Evolutionary conservation across 2,888 invertebrate genomes (phyloP).

Genomic region (Palloptera scutellata): DNA sequence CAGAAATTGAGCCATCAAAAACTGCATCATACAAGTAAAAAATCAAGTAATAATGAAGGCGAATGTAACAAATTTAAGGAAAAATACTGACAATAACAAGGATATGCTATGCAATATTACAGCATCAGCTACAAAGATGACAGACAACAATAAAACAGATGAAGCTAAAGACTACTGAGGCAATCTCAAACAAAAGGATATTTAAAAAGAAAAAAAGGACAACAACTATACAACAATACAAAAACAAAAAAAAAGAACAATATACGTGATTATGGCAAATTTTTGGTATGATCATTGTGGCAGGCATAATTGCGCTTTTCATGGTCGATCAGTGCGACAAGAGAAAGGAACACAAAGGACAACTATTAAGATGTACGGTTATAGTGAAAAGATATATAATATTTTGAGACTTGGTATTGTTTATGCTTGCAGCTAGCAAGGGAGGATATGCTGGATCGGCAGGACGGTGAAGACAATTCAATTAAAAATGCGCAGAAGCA

Average conservation of each 20-base stretch:
- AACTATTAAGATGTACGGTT: constrained; percentile 18
- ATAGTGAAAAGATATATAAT: constrained; percentile 16
- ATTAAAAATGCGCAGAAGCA: constrained; percentile 25
- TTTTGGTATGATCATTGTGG: constrained; percentile 35
- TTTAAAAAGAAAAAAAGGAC: not conserved
- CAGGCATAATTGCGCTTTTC: constrained; percentile 41
- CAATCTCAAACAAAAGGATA: constrained; percentile 22
- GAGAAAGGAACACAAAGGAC: constrained; percentile 18
- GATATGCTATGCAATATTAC: constrained; percentile 25
- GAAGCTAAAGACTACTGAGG: not conserved
- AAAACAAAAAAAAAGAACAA: constrained; percentile 32
- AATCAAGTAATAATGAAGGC: no score
- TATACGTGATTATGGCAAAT: constrained; percentile 40
- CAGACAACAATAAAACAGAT: constrained; percentile 28
- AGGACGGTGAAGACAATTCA: constrained; percentile 34
- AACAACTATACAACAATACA: not conserved
- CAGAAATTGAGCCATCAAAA: not conserved
- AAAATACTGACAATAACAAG: constrained; percentile 3
- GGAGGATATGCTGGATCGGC: constrained; percentile 12
- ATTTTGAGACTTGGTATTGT: constrained; percentile 11
- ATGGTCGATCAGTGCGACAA: constrained; percentile 36
- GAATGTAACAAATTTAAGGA: not conserved
- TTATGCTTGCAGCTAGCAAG: constrained; percentile 28
- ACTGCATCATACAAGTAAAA: no score
- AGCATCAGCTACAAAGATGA: constrained; percentile 35